These are phyloP conservation scores for Liopterus haemorrhoidalis DNA, from an alignment of 2,888 invertebrate species.

Conservation along the genomic window DNA sequence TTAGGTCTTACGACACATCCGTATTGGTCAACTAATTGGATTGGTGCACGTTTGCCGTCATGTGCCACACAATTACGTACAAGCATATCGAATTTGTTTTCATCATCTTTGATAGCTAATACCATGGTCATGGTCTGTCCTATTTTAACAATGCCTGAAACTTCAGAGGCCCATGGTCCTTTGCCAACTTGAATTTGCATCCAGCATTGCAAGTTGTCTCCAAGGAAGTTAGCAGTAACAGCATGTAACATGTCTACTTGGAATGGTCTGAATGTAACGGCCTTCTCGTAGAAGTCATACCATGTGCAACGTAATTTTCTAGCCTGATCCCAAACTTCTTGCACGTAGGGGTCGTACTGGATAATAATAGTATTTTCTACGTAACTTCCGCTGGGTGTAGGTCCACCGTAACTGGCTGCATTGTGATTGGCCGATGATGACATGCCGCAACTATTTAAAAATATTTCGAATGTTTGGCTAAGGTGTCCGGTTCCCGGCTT, in stretches of 20 bases:
- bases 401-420: slow-evolving; percentile 73
- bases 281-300: slow-evolving; percentile 95
- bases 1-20: slow-evolving; percentile 91
- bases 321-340: slow-evolving; percentile 94
- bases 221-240: slow-evolving; percentile 90
- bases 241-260: slow-evolving; percentile 94
- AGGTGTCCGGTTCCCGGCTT: slow-evolving; percentile 87
- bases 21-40: slow-evolving; percentile 87
- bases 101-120: slow-evolving; percentile 89
- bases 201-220: slow-evolving; percentile 93
- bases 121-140: slow-evolving; percentile 98
- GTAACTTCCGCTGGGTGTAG: slow-evolving; percentile 86
- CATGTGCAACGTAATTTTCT: slow-evolving; percentile 87
- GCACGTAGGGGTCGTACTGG: slow-evolving; percentile 91
- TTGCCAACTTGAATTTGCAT: slow-evolving; percentile 97
- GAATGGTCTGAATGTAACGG: slow-evolving; percentile 90
- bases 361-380: slow-evolving; percentile 93
- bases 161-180: slow-evolving; percentile 96
- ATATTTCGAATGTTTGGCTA: slow-evolving; percentile 89
- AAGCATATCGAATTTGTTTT: slow-evolving; percentile 93
- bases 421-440: slow-evolving; percentile 87
- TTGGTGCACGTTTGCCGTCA: slow-evolving; percentile 88
- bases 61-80: slow-evolving; percentile 92
- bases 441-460: slow-evolving; percentile 90
- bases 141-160: slow-evolving; percentile 91